Percentiles rank a stretch among this genome's conserved stretches.
Evolutionary conservation across 2,797 vertebrate genomes (phyloP).

Genomic region (Myotis findleyi): DNA sequence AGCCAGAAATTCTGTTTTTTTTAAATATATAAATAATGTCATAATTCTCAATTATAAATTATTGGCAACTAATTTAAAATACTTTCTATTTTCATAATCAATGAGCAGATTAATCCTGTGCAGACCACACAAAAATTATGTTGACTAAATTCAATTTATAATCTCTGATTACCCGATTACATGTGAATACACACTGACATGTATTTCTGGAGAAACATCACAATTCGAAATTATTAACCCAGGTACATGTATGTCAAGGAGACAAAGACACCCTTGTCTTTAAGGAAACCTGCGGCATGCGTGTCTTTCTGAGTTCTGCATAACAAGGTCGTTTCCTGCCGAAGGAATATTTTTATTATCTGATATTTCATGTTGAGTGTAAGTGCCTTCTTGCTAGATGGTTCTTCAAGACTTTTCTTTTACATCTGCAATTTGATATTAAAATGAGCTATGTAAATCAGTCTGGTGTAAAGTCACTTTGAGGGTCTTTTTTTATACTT

Average conservation of each 20-base stretch:
- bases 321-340: slow-evolving; percentile 40
- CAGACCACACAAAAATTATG: not conserved
- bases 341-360: slow-evolving; percentile 51
- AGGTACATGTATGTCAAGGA: not conserved
- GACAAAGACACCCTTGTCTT: not conserved
- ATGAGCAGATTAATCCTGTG: not conserved
- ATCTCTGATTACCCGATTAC: not conserved
- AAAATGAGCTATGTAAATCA: slow-evolving; percentile 55
- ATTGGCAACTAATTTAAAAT: not conserved
- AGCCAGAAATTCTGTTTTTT: not conserved
- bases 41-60: not conserved
- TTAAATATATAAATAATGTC: not conserved
- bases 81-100: not conserved
- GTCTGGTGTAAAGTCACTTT: slow-evolving; percentile 48
- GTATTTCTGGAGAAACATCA: not conserved
- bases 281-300: not conserved
- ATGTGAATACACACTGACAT: not conserved
- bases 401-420: slow-evolving; percentile 62
- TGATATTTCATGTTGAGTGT: not conserved
- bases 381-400: slow-evolving; percentile 50
- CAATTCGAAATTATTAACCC: not conserved
- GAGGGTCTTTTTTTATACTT: slow-evolving; percentile 2
- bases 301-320: slow-evolving; percentile 32
- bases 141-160: not conserved
- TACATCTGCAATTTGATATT: slow-evolving; percentile 57